Conservation (phyloP, 1,140 invertebrate genomes). For the Chlorops oryzae region DNA sequence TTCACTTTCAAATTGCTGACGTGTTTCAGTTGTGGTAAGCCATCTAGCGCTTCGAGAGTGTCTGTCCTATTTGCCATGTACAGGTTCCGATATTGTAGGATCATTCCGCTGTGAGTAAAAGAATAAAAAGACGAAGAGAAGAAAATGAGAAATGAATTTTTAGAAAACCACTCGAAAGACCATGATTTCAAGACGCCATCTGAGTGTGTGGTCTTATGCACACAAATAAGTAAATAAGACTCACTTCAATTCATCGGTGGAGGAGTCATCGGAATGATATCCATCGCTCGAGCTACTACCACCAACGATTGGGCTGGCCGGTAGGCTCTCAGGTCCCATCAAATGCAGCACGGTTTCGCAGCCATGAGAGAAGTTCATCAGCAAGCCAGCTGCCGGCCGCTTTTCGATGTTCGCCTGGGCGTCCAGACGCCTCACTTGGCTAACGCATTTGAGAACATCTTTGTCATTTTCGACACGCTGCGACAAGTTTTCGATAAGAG, state of each 20-base stretch:
- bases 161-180: conserved; percentile 3
- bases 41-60: conserved; percentile 75
- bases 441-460: conserved; percentile 60
- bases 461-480: conserved; percentile 64
- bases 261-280: conserved; percentile 77
- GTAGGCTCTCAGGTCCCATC: conserved; percentile 54
- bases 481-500: conserved; percentile 54
- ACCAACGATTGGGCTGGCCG: conserved; percentile 34
- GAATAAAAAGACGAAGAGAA: conserved; percentile 5
- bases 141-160: conserved; percentile 7
- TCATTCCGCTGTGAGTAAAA: conserved; percentile 52
- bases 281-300: conserved; percentile 61
- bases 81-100: conserved; percentile 73
- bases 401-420: conserved; percentile 52
- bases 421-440: conserved; percentile 56
- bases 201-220: not conserved
- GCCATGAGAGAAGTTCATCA: conserved; percentile 78
- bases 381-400: conserved; percentile 65
- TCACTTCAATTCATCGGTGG: conserved; percentile 58
- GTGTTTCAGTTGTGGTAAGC: conserved; percentile 67
- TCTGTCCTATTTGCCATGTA: conserved; percentile 80
- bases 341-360: conserved; percentile 71
- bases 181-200: not conserved
- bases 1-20: conserved; percentile 85
- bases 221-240: too few relatives aligned